These are phyloP conservation scores for Patiria pectinifera DNA, from an alignment of 53 echinoderm and acorn worm genomes.

Conservation along the genomic window DNA sequence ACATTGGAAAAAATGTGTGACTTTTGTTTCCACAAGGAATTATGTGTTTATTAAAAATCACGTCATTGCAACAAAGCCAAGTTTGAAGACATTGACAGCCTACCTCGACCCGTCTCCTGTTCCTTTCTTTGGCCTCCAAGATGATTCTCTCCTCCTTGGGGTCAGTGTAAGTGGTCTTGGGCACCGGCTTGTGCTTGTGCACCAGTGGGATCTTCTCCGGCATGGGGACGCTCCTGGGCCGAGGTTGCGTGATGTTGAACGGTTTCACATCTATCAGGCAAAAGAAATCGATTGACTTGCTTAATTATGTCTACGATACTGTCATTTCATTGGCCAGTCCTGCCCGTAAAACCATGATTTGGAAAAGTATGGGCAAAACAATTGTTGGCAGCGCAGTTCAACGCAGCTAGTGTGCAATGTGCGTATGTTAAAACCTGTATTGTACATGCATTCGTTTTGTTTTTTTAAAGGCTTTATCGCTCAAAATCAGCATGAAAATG, in stretches of 20 bases:
- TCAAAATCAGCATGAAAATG: too few relatives aligned
- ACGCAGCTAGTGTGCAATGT: too few relatives aligned
- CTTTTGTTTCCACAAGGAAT: too few relatives aligned
- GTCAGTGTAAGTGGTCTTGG: conserved; percentile 71
- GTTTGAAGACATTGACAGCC: neutral
- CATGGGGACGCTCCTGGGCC: conserved; percentile 88
- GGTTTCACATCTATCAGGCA: conserved; percentile 66
- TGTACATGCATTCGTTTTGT: too few relatives aligned
- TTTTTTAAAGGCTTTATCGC: too few relatives aligned
- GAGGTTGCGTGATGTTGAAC: conserved; percentile 89
- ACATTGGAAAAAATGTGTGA: too few relatives aligned
- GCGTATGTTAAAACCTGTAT: too few relatives aligned
- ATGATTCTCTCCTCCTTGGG: conserved; percentile 78
- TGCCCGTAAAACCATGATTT: too few relatives aligned
- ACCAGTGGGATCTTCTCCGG: conserved; percentile 87
- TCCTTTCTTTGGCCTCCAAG: conserved; percentile 79
- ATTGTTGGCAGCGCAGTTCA: too few relatives aligned
- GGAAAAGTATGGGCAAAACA: too few relatives aligned
- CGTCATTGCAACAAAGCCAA: neutral
- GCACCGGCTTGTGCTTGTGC: conserved; percentile 82
- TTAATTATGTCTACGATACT: too few relatives aligned
- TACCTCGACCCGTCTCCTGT: conserved; percentile 87
- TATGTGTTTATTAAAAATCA: neutral
- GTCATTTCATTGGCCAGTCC: too few relatives aligned
- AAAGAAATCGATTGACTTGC: neutral